These are phyloP conservation scores for Panthera tigris DNA, from an alignment of 2,113 vertebrate genomes.

Conservation along the genomic window DNA sequence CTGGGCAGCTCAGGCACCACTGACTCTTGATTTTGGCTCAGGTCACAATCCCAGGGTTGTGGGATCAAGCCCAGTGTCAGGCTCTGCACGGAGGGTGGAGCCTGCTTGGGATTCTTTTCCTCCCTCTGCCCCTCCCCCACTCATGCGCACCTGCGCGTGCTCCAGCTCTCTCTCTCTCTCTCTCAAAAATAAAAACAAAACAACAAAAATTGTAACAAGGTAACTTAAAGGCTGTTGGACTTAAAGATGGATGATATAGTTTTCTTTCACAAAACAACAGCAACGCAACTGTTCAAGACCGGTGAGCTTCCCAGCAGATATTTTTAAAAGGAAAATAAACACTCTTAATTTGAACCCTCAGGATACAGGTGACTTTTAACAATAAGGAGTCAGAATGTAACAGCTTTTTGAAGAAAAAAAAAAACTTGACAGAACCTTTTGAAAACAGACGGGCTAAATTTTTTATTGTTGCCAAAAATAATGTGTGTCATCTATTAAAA, in stretches of 20 bases:
- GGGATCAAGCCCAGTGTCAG: too few species aligned
- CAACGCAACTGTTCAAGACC: background rate
- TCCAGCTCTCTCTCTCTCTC: too few species aligned
- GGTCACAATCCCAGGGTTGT: too few species aligned
- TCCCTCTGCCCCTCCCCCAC: too few species aligned
- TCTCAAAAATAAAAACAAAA: too few species aligned
- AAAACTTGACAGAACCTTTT: background rate
- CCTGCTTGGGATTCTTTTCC: too few species aligned
- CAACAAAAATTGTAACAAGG: background rate
- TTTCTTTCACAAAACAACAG: background rate
- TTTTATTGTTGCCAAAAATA: conserved; percentile 19
- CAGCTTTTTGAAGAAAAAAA: conserved; percentile 42
- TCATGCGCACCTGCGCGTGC: too few species aligned
- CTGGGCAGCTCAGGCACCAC: too few species aligned
- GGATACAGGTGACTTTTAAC: background rate
- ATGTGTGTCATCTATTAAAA: background rate
- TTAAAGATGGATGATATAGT: background rate
- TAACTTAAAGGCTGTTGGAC: background rate
- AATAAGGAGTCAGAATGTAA: conserved; percentile 1
- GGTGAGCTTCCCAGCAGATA: background rate
- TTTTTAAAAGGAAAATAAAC: background rate
- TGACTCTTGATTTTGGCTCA: too few species aligned
- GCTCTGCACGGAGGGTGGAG: too few species aligned
- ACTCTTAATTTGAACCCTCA: background rate
- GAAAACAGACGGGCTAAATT: background rate